phyloP scores from a whole-genome alignment of 2,797 vertebrate species.

The Poecilia wingei region DNA sequence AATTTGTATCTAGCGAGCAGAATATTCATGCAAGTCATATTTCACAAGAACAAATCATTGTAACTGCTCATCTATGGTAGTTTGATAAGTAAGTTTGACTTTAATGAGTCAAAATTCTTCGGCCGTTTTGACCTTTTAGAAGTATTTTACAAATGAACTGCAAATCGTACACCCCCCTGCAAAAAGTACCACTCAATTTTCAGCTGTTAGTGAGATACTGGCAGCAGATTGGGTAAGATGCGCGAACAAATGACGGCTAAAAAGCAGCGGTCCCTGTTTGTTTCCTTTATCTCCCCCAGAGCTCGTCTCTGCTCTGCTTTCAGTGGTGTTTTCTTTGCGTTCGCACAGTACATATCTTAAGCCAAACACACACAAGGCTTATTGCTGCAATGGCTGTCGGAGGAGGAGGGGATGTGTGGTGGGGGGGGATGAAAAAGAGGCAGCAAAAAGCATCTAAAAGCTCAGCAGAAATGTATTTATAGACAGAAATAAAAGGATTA shows the following conservation, averaged over 20 bases:
- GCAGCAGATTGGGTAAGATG: constrained; percentile 29
- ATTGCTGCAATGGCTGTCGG: constrained; percentile 56
- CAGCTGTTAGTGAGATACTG: constrained; percentile 14
- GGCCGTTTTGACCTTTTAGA: constrained; percentile 24
- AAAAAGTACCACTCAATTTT: constrained; percentile 19
- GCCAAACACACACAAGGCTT: constrained; percentile 30
- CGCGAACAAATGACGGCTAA: neutral
- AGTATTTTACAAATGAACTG: constrained; percentile 38
- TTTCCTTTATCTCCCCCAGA: constrained; percentile 25
- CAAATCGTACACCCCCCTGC: constrained; percentile 7
- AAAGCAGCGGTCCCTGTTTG: constrained; percentile 9
- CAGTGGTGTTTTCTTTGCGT: constrained; percentile 33
- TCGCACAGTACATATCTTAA: constrained; percentile 49
- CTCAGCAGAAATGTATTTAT: constrained; percentile 79
- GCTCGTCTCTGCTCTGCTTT: constrained; percentile 36
- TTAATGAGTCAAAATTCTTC: neutral
- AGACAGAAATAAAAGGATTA: constrained; percentile 79
- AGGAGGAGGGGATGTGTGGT: neutral
- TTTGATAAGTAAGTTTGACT: neutral
- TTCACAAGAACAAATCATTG: neutral
- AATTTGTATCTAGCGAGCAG: neutral
- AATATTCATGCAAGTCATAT: neutral
- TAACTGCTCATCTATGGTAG: neutral
- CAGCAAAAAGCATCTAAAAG: constrained; percentile 67
- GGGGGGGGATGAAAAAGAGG: constrained; percentile 17